Evolutionary conservation across 2,113 vertebrate genomes (phyloP).

Genomic region (Fukomys damarensis): DNA sequence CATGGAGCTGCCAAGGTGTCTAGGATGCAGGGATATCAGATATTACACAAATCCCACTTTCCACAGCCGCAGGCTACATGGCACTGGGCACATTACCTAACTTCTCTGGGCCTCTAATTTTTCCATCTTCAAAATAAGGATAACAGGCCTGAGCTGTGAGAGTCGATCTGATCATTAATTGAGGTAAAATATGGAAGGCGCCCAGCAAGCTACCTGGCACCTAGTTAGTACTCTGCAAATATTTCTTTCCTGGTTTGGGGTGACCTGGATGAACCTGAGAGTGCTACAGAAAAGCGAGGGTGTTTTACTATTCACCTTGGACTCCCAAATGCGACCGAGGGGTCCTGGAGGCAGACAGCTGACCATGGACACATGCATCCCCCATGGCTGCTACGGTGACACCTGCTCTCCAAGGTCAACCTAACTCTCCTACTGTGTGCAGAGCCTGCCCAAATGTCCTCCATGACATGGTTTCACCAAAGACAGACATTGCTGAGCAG

Average conservation of each 20-base stretch:
- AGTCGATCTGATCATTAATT: not conserved
- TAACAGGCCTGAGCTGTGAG: not conserved
- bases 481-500: not conserved
- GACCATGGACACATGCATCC: not conserved
- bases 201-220: not conserved
- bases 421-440: not conserved
- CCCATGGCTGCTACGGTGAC: not conserved
- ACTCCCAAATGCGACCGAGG: not conserved
- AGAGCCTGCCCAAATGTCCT: rapidly evolving
- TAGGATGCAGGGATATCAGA: not conserved
- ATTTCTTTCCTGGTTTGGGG: not conserved
- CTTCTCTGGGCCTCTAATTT: not conserved
- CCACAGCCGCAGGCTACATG: not conserved
- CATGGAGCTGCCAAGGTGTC: not conserved
- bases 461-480: rapidly evolving
- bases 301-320: not conserved
- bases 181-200: not conserved
- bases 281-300: not conserved
- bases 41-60: not conserved
- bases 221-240: not conserved
- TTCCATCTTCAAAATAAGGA: not conserved
- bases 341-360: rapidly evolving
- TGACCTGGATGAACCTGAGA: not conserved
- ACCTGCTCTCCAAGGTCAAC: not conserved
- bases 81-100: not conserved